Base-by-base conservation (phyloP, 2,888 invertebrate genomes). In the Dromius quadrimaculatus region DNA sequence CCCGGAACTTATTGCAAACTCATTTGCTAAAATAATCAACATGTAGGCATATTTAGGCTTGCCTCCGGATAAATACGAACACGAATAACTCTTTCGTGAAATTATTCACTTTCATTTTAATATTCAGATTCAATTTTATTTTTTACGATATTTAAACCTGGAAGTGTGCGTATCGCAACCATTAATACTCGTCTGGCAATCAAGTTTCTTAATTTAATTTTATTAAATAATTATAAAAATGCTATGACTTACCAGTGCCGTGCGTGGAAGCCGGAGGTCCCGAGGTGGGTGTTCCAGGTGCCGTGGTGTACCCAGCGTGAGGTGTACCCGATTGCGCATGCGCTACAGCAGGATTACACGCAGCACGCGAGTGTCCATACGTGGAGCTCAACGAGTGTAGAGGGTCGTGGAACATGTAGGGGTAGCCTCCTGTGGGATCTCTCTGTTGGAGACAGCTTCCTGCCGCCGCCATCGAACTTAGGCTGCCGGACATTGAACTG, bases 331-430 rank as follows among this genome's bases (percentile, higher is more conserved):
- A 91, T 79, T 93, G 93, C 75, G 92, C 90, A 77, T 92, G 92
- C 15, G 92, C 92, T 38, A 91, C 91, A 22, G 92, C 89, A 74
- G 92, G 88, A 79, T 88, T 87, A 43, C 90, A 90, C 74, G 87
- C 85, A 61, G 75, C 89, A 76, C 91, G 89, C 71, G 89, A 84
- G 75, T 92, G 91, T 76, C 89, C 87, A 82, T 90, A 91, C 75
- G 89, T 87, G 73, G 90, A 89, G 77, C 90, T 88, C 73, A 92
- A 83, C 68, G 91, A 89, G 79, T 89, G 88, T 71, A 95, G 87
- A 72, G 94, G 94, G 84, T 95, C 94, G 77, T 92, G 86, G 84
- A 95, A 95, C 91, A 95, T 95, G 86, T 95, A 95, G 34, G 94
- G 83, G 94, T 94, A 66, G 91, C 91, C 75, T 87, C 84, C 70